Evolutionary conservation across 2,113 vertebrate genomes (phyloP).

Genomic region (Amphilophus citrinellus): DNA sequence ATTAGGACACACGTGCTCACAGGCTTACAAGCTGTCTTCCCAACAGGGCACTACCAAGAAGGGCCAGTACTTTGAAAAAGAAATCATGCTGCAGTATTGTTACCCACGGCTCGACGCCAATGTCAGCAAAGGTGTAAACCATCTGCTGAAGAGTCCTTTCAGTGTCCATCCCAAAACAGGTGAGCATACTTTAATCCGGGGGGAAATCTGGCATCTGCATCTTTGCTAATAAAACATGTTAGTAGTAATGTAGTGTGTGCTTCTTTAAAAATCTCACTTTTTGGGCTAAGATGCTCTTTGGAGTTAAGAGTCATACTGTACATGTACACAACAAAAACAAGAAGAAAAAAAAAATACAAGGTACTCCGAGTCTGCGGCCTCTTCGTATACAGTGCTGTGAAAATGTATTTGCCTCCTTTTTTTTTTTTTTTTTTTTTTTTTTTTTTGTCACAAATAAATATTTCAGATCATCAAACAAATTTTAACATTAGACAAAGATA

Average conservation of each 20-base stretch:
- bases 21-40: neutral
- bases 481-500: neutral
- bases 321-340: neutral
- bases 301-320: neutral
- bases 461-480: neutral
- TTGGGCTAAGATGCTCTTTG: neutral
- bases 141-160: constrained; percentile 96
- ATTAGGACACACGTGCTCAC: neutral
- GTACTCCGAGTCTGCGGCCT: no score
- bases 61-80: constrained; percentile 79
- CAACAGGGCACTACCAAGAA: constrained; percentile 43
- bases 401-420: no score
- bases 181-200: constrained; percentile 36
- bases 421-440: neutral
- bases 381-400: no score
- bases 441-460: neutral
- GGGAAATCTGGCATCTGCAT: neutral
- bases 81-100: constrained; percentile 97
- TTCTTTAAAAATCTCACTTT: neutral
- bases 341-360: no score
- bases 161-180: constrained; percentile 98
- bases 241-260: neutral
- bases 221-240: neutral
- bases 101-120: constrained; percentile 95
- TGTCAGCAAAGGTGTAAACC: constrained; percentile 95